Base-by-base conservation (phyloP, 2,113 vertebrate species). In the Ursus arctos region DNA sequence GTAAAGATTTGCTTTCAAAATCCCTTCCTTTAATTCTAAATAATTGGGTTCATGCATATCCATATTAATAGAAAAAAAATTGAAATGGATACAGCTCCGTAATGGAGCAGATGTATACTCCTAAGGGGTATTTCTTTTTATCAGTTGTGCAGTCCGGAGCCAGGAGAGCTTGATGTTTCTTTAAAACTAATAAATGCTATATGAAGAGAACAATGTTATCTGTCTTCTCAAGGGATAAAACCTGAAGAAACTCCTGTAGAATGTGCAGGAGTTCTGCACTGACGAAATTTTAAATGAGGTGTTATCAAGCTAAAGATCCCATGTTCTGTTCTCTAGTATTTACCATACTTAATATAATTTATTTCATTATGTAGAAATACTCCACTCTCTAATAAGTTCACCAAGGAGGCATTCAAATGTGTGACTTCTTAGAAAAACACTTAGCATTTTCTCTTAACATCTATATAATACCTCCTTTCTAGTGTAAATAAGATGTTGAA, bases 1-100 rank as follows among this genome's bases (percentile, higher is more conserved):
- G 74, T 98, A 96, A 98, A 98, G 97, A 88, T 98, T 93, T 49
- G 74, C 97, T 98, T 98, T 98, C 90, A 97, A 95, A 98, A 95
- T 98, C 97, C 79, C 36, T 96, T 97, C 72, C 72, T 92, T 98
- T 97, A 98, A 79, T 95, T 98, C 72, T 96, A 33, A 76, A 96
- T 98, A 91, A 97, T 97, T 96, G 95, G 97, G 93, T 98, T 97
- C 88, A 79, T 90, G 31, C 96, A 94, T 94, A 97, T 98, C 94
- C n/a, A 69, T 93, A 10, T 98, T 97, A 98, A 95, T 92, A 95
- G 97, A 61, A 97, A 97, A 95, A 92, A 97, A 0, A 18, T 19
- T 63, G 81, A 97, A 95, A 93, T 95, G 85, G 51, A 43, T 93
- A 61, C 61, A 93, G 85, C 65, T 93, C 96, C 57, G 88, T 96